A percentile compares a stretch with the other conserved stretches of the same genome.
Evolutionary conservation across 1,140 invertebrate genomes (phyloP).

Genomic region (Brachionus rotundiformis): DNA sequence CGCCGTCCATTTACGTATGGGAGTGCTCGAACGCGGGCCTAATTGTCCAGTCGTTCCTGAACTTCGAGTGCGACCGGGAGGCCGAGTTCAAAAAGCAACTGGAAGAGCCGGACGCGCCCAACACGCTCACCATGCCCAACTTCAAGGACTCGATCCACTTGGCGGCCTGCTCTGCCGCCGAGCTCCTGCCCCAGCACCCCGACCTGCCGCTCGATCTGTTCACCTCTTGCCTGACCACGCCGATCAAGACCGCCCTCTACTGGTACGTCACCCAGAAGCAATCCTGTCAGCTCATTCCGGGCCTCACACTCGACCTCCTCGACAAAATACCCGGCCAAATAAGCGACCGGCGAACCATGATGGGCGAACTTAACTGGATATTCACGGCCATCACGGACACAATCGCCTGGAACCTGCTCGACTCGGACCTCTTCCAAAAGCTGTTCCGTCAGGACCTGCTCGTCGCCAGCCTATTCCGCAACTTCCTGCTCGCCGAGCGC

Average conservation of each 20-base stretch:
- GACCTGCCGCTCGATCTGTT: slow-evolving; percentile 98
- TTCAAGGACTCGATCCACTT: slow-evolving; percentile 88
- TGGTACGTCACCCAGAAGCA: slow-evolving; percentile 47
- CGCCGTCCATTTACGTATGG: slow-evolving; percentile 97
- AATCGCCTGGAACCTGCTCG: slow-evolving; percentile 97
- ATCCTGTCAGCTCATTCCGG: slow-evolving; percentile 53
- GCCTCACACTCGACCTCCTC: slow-evolving; percentile 64
- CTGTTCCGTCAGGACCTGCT: slow-evolving; percentile 89
- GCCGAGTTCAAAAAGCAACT: background rate
- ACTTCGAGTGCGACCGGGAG: slow-evolving; percentile 25
- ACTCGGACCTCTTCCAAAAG: slow-evolving; percentile 87
- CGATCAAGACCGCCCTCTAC: slow-evolving; percentile 82
- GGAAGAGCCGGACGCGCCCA: background rate
- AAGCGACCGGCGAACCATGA: slow-evolving; percentile 90
- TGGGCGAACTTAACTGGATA: slow-evolving; percentile 99
- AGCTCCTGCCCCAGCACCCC: slow-evolving; percentile 93
- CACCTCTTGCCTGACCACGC: slow-evolving; percentile 94
- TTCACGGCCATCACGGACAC: slow-evolving; percentile 99
- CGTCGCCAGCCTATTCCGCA: slow-evolving; percentile 95
- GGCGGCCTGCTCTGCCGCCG: slow-evolving; percentile 85
- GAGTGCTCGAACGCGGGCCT: slow-evolving; percentile 71
- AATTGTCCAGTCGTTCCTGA: background rate
- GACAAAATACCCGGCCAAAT: slow-evolving; percentile 83
- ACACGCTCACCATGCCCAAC: slow-evolving; percentile 31
- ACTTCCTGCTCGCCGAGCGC: slow-evolving; percentile 92